phyloP scores from a whole-genome alignment of 2,888 invertebrate species.

The Campaea margaritaria region DNA sequence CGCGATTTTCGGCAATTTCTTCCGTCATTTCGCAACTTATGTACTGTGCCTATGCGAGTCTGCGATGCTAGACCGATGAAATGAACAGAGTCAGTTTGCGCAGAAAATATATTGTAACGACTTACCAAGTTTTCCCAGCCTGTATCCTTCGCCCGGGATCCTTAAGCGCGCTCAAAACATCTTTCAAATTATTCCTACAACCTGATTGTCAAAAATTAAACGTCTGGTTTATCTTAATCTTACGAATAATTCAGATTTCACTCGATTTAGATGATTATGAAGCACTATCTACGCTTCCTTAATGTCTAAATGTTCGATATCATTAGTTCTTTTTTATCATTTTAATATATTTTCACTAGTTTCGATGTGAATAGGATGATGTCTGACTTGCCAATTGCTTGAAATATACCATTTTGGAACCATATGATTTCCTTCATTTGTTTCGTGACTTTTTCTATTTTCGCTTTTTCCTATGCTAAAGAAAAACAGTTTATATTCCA shows the following conservation, averaged over 20 bases:
- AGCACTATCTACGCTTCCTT: conserved; percentile 60
- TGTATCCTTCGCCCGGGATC: conserved; percentile 34
- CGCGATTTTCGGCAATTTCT: conserved; percentile 32
- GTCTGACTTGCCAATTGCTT: conserved; percentile 77
- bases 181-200: conserved; percentile 57
- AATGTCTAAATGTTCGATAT: conserved; percentile 64
- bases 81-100: neutral
- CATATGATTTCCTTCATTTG: conserved; percentile 83
- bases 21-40: conserved; percentile 6
- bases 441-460: conserved; percentile 71
- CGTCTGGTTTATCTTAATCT: conserved; percentile 62
- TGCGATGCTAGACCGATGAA: neutral
- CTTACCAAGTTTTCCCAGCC: conserved; percentile 29
- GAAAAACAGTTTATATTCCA: conserved; percentile 29
- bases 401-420: conserved; percentile 57
- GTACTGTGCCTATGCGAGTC: conserved; percentile 17
- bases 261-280: conserved; percentile 59
- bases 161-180: conserved; percentile 63
- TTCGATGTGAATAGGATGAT: conserved; percentile 66
- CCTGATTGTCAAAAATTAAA: conserved; percentile 60
- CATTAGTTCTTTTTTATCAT: conserved; percentile 62
- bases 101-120: conserved; percentile 33
- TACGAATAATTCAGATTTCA: conserved; percentile 68
- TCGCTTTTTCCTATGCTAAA: conserved; percentile 56
- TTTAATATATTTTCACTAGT: conserved; percentile 67